Percentiles rank a stretch among this genome's conserved stretches.
Conservation (phyloP, 2,797 vertebrate species). For the Gadopsis marmoratus region DNA sequence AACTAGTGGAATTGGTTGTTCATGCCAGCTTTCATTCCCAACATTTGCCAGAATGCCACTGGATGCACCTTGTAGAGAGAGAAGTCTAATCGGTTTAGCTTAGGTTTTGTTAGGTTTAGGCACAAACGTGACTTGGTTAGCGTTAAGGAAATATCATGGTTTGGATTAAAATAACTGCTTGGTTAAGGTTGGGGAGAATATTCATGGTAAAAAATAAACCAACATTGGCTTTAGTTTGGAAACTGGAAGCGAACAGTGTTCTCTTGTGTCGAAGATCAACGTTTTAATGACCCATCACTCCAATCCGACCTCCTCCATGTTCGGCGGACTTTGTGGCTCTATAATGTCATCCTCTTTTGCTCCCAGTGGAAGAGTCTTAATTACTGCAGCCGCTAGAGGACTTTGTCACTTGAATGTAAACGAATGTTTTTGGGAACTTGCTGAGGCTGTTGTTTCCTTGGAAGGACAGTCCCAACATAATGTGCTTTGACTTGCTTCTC, state of each 20-base stretch:
- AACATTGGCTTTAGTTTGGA: not conserved
- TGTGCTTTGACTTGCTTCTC: not conserved
- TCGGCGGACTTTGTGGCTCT: slow-evolving; percentile 3
- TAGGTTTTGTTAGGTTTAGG: not conserved
- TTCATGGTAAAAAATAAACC: slow-evolving; percentile 3
- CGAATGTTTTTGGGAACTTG: not conserved
- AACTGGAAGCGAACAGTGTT: not conserved
- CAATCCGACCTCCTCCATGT: not conserved
- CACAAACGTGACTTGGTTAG: not conserved
- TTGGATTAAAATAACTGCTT: not conserved
- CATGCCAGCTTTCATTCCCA: not conserved
- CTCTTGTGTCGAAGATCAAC: not conserved
- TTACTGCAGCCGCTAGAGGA: not conserved
- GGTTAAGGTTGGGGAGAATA: not conserved
- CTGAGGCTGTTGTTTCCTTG: not conserved
- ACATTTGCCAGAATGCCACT: no score
- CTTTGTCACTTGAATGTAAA: not conserved
- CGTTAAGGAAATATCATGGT: not conserved
- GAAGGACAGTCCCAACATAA: not conserved
- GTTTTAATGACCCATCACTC: slow-evolving; percentile 7
- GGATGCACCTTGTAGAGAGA: no score
- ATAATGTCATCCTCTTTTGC: slow-evolving; percentile 2
- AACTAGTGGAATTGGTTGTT: not conserved
- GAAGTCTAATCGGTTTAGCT: not conserved
- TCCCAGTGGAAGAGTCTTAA: not conserved